A percentile compares a stretch with the other conserved stretches of the same genome.
Conservation (phyloP, 2,888 invertebrate genomes). For the Andrena flavipes region DNA sequence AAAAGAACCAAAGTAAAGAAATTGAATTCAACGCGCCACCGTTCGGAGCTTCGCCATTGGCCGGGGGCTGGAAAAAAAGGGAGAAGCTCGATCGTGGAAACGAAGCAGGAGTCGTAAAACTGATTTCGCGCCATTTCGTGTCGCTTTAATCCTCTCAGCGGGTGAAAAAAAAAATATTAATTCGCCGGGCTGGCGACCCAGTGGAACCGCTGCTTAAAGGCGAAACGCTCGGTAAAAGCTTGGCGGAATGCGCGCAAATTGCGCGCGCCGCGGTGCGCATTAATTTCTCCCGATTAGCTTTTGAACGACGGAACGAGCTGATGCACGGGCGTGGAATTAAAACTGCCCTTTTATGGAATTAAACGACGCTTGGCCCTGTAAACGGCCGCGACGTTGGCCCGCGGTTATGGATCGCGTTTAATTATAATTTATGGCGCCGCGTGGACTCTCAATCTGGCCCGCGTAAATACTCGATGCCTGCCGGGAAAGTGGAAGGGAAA, state of each 20-base stretch:
- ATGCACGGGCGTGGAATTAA: constrained; percentile 56
- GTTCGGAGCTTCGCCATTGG: not conserved
- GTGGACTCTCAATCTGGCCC: constrained; percentile 2
- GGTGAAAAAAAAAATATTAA: constrained; percentile 28
- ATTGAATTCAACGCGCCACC: not conserved
- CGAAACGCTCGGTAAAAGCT: constrained; percentile 46
- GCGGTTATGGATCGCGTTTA: constrained; percentile 43
- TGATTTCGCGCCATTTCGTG: constrained; percentile 30
- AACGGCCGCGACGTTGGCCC: constrained; percentile 11
- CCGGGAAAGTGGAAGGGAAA: too few species aligned
- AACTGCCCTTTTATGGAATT: constrained; percentile 57
- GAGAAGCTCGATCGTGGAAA: constrained; percentile 6
- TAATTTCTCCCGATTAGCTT: constrained; percentile 66
- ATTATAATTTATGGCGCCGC: constrained; percentile 55
- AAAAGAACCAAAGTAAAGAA: not conserved
- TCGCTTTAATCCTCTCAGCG: constrained; percentile 29
- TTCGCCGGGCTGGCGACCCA: constrained; percentile 8
- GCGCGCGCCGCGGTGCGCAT: constrained; percentile 47
- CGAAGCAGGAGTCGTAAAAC: constrained; percentile 20
- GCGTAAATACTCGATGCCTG: not conserved
- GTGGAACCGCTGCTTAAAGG: constrained; percentile 47
- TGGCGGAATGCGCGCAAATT: constrained; percentile 53
- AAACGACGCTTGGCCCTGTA: constrained; percentile 36
- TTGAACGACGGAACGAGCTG: constrained; percentile 60
- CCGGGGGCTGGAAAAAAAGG: not conserved